These are phyloP conservation scores for Siphlonurus alternatus DNA, from an alignment of 2,888 invertebrate species.

Conservation along the genomic window DNA sequence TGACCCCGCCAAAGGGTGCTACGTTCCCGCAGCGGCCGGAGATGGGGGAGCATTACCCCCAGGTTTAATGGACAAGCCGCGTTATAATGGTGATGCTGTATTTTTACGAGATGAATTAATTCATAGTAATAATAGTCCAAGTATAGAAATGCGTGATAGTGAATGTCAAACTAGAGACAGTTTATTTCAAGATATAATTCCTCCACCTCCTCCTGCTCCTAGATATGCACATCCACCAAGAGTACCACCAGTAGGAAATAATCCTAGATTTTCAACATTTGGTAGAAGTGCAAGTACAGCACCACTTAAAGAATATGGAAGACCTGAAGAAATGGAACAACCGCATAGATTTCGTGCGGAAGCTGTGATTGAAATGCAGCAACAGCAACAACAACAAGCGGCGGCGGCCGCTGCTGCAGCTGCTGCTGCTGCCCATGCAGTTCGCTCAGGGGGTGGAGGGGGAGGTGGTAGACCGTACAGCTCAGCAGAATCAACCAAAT, in stretches of 20 bases:
- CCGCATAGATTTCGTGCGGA: slow-evolving; percentile 20
- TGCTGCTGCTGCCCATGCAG: slow-evolving; percentile 22
- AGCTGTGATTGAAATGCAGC: slow-evolving; percentile 26
- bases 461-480: slow-evolving; percentile 19
- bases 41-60: slow-evolving; percentile 6
- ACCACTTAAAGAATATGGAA: neutral
- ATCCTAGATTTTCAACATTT: neutral
- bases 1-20: slow-evolving; percentile 21
- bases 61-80: slow-evolving; percentile 1
- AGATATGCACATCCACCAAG: slow-evolving; percentile 12
- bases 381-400: slow-evolving; percentile 23
- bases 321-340: neutral
- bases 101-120: slow-evolving; percentile 2
- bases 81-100: slow-evolving; percentile 9
- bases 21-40: slow-evolving; percentile 28
- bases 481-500: slow-evolving; percentile 75
- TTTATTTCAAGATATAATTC: slow-evolving; percentile 31
- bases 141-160: slow-evolving; percentile 47
- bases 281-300: neutral
- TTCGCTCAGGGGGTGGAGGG: neutral
- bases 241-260: slow-evolving; percentile 3
- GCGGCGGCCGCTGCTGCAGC: slow-evolving; percentile 25
- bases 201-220: slow-evolving; percentile 15
- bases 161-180: slow-evolving; percentile 74
- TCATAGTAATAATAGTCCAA: slow-evolving; percentile 9